Conservation (phyloP, 2,797 vertebrate genomes). For the Valencia hispanica region DNA sequence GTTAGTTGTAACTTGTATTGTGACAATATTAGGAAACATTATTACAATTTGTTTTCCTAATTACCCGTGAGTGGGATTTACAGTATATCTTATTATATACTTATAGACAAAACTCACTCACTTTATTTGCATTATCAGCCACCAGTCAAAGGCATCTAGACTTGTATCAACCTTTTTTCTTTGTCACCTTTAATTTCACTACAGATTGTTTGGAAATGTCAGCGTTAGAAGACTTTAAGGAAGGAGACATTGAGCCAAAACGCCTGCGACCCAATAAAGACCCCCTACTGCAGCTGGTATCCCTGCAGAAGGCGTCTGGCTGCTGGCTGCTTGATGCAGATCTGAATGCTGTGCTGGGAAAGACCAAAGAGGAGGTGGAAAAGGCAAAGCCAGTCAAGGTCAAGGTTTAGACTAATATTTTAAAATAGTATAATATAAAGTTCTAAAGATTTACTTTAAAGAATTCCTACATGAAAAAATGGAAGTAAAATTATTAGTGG, state of each 20-base stretch:
- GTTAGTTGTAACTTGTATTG: background rate
- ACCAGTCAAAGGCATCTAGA: background rate
- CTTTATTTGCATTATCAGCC: background rate
- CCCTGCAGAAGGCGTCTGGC: constrained; percentile 6
- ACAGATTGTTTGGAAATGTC: too few relatives aligned
- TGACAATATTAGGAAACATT: background rate
- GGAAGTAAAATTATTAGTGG: background rate
- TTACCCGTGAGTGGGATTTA: background rate
- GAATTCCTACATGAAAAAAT: background rate
- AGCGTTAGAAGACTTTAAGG: background rate
- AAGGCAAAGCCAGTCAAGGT: constrained; percentile 5
- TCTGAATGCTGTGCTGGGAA: constrained; percentile 7
- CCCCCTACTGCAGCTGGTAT: constrained; percentile 7
- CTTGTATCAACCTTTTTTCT: background rate
- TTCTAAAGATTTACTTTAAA: background rate
- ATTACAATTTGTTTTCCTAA: background rate
- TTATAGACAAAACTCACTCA: background rate
- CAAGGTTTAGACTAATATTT: background rate
- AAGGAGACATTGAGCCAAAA: background rate
- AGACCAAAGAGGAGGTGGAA: background rate
- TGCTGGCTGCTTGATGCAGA: background rate
- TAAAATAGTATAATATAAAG: background rate
- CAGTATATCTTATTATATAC: too few relatives aligned
- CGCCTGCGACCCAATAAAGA: background rate
- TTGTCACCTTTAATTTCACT: background rate